Evolutionary conservation across 2,888 invertebrate genomes (phyloP).

Genomic region (Melinaea menophilus): DNA sequence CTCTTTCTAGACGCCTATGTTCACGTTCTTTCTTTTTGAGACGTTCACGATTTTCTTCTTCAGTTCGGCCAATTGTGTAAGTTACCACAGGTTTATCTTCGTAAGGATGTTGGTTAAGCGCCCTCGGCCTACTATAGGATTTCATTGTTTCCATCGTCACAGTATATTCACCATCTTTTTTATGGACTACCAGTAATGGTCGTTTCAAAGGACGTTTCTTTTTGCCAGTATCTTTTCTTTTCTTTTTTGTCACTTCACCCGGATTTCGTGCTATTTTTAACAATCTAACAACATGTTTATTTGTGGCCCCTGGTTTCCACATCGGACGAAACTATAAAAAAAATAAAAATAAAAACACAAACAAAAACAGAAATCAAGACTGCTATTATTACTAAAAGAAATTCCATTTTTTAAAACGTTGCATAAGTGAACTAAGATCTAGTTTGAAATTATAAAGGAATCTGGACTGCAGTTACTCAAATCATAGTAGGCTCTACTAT

Average conservation of each 20-base stretch:
- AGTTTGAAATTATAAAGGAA: no score
- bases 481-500: no score
- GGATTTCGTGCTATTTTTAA: slow-evolving; percentile 63
- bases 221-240: slow-evolving; percentile 45
- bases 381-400: background rate
- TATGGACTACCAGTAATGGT: slow-evolving; percentile 61
- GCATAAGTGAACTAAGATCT: no score
- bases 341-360: slow-evolving; percentile 39
- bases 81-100: slow-evolving; percentile 64
- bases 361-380: background rate
- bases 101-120: slow-evolving; percentile 62
- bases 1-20: slow-evolving; percentile 60
- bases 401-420: background rate
- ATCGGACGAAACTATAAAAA: slow-evolving; percentile 63
- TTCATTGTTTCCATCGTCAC: slow-evolving; percentile 73
- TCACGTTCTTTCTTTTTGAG: slow-evolving; percentile 57
- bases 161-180: slow-evolving; percentile 65
- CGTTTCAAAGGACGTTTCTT: slow-evolving; percentile 57
- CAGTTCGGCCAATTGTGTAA: slow-evolving; percentile 66
- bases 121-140: slow-evolving; percentile 51
- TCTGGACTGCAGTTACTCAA: no score
- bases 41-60: slow-evolving; percentile 62
- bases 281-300: slow-evolving; percentile 60
- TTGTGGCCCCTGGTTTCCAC: slow-evolving; percentile 69
- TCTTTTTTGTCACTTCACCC: slow-evolving; percentile 55